Evolutionary conservation across 2,888 invertebrate species (phyloP).

Genomic region (Apamea anceps): DNA sequence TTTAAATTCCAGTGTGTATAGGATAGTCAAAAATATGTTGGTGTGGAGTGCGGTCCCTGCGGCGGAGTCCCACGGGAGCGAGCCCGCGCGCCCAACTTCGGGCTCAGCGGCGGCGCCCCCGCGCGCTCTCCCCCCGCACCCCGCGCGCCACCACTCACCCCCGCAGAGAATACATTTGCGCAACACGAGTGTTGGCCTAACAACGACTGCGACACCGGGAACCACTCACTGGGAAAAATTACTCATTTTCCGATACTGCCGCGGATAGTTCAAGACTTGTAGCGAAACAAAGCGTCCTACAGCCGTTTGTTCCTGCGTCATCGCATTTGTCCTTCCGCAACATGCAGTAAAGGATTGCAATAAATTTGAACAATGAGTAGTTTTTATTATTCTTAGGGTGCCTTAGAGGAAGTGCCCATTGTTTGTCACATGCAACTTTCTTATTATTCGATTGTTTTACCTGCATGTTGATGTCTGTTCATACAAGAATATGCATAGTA

Average conservation of each 20-base stretch:
- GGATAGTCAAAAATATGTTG: slow-evolving; percentile 59
- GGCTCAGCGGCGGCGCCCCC: slow-evolving; percentile 84
- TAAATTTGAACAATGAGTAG: slow-evolving; percentile 82
- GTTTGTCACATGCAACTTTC: slow-evolving; percentile 64
- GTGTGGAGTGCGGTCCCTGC: slow-evolving; percentile 83
- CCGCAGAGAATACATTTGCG: slow-evolving; percentile 90
- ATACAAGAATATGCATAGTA: neutral
- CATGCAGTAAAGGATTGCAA: slow-evolving; percentile 73
- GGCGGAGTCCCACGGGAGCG: slow-evolving; percentile 83
- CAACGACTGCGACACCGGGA: slow-evolving; percentile 87
- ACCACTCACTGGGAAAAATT: slow-evolving; percentile 85
- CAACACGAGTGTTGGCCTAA: slow-evolving; percentile 89
- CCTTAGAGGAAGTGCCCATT: slow-evolving; percentile 72
- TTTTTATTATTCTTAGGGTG: slow-evolving; percentile 81
- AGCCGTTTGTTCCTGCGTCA: slow-evolving; percentile 61
- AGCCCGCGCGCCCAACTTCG: slow-evolving; percentile 90
- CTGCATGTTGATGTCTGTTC: slow-evolving; percentile 18
- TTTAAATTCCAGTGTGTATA: slow-evolving; percentile 43
- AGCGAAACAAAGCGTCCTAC: slow-evolving; percentile 75
- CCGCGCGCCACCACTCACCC: slow-evolving; percentile 77
- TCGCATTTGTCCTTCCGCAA: slow-evolving; percentile 63
- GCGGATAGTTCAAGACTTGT: slow-evolving; percentile 68
- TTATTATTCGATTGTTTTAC: slow-evolving; percentile 74
- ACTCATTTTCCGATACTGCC: slow-evolving; percentile 83
- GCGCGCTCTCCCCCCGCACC: slow-evolving; percentile 63